Conservation (phyloP, 2,797 vertebrate species). For the Bovichtus diacanthus region DNA sequence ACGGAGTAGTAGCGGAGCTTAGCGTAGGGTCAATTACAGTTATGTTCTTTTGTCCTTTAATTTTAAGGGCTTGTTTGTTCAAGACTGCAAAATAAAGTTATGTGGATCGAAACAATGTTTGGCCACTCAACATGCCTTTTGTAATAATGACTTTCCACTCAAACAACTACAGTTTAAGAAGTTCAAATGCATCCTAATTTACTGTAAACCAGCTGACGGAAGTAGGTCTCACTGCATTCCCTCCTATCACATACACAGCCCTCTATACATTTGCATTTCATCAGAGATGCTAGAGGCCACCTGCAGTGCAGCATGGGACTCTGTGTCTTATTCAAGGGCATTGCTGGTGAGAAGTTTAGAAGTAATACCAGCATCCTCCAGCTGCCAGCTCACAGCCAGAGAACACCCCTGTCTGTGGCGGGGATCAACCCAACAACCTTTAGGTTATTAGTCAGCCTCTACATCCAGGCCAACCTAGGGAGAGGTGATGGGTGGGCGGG, state of each 20-base stretch:
- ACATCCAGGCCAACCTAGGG: slow-evolving; percentile 76
- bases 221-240: slow-evolving; percentile 17
- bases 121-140: not conserved
- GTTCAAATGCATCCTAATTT: not conserved
- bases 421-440: slow-evolving; percentile 83
- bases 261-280: slow-evolving; percentile 71
- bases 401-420: slow-evolving; percentile 77
- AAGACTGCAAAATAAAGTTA: not conserved
- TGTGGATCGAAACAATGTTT: not conserved
- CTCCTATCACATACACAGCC: slow-evolving; percentile 12
- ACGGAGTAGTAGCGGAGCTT: too few species aligned
- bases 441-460: slow-evolving; percentile 82
- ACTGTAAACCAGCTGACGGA: slow-evolving; percentile 18
- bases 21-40: too few species aligned
- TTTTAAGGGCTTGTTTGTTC: not conserved
- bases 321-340: slow-evolving; percentile 79
- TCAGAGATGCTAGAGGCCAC: slow-evolving; percentile 69
- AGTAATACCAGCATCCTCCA: slow-evolving; percentile 76
- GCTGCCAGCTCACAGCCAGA: slow-evolving; percentile 79
- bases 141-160: not conserved
- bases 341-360: slow-evolving; percentile 76
- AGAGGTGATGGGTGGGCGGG: slow-evolving; percentile 69
- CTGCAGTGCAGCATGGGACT: slow-evolving; percentile 72
- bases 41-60: not conserved
- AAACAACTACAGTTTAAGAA: not conserved